Evolutionary conservation across 1,140 invertebrate species (phyloP).

Genomic region (Amyelois transitella): DNA sequence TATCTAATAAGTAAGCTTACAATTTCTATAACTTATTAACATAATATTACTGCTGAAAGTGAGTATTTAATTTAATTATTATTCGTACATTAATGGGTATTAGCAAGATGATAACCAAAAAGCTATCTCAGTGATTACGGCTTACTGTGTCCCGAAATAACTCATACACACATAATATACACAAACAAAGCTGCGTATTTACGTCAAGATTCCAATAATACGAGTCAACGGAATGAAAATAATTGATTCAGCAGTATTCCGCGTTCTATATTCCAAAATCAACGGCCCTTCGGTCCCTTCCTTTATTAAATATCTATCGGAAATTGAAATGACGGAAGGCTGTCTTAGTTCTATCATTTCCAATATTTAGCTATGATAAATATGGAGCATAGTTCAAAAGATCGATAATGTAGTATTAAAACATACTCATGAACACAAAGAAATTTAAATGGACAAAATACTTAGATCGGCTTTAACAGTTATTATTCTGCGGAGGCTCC

Average conservation of each 20-base stretch:
- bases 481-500: too few species aligned
- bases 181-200: background rate
- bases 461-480: too few species aligned
- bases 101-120: too few species aligned
- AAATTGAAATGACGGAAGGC: slow-evolving; percentile 32
- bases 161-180: background rate
- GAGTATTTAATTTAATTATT: too few species aligned
- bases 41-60: too few species aligned
- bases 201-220: background rate
- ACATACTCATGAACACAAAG: too few species aligned
- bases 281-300: slow-evolving; percentile 14
- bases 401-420: too few species aligned
- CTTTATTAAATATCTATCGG: slow-evolving; percentile 27
- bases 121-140: too few species aligned
- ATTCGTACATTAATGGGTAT: too few species aligned
- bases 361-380: slow-evolving; percentile 14
- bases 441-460: too few species aligned
- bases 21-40: too few species aligned
- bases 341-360: slow-evolving; percentile 18
- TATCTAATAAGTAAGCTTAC: too few species aligned
- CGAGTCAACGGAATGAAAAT: slow-evolving; percentile 3
- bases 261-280: slow-evolving; percentile 16
- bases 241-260: slow-evolving; percentile 10
- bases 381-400: background rate
- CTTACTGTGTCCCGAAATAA: background rate